Evolutionary conservation across 2,113 vertebrate genomes (phyloP), one percentile per base, ranked within the genome.

Genomic region (Phalacrocorax aristotelis): DNA sequence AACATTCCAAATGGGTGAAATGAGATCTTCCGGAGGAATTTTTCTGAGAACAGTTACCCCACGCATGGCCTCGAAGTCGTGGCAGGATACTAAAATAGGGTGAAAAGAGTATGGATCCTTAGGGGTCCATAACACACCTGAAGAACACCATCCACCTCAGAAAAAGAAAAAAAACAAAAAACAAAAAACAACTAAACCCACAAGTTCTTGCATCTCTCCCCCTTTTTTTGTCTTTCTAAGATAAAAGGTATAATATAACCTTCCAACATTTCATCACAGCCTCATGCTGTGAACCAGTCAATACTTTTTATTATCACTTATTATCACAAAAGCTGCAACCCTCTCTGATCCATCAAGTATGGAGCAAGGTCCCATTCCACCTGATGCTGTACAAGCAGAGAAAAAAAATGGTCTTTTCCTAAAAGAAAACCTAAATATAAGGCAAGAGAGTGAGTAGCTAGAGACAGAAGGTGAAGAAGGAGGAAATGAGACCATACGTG

Each of bases 241-340:
- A 64, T 70, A 87, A 86, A 90, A 83, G n/a, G 30, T 86, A 13
- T 42, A 74, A 74, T 77, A 61, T 36, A 94, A 74, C 82, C 58
- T 90, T 93, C 75, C 40, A 80, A 66, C 49, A 77, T 79, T 88
- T 90, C 71, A 83, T 92, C 85, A 91, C 54, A 94, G 79, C 20
- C 23, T 90, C 71, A 80, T 23, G 36, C 66, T 91, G 82, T 72
- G 87, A 95, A 60, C 3, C 26, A 83, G 66, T 90, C 96, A 96
- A 94, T 93, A 94, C 46, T 70, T 93, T 94, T 93, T 96, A 85
- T 95, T 95, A 88, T 83, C 88, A 92, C 60, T 93, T 96, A 93
- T 91, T 94, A 81, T 46, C 58, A 74, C 71, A 88, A 93, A 94
- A 93, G 46, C 82, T 81, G 29, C 85, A 83, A 78, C 54, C 44